Evolutionary conservation across 2,113 vertebrate genomes (phyloP), one percentile per base, ranked within the genome.

Genomic region (Hypomesus transpacificus): DNA sequence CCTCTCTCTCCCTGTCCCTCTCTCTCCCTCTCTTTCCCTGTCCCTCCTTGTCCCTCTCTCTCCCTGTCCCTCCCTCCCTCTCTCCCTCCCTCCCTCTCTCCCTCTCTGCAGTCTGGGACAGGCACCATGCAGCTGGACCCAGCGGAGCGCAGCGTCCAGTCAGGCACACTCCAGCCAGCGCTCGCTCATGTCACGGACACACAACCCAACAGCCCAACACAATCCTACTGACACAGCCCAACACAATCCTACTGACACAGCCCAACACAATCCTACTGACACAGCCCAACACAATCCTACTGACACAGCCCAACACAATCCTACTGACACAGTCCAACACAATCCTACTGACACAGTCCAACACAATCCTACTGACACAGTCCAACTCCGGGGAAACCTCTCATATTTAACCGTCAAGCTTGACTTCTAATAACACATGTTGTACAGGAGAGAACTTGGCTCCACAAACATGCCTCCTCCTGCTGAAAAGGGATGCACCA

Each of bases 61-160:
- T 7, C 31, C 34, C 62, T n/a, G n/a, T 46, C 62, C 13, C 14
- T 26, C 61, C 28, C 24, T 7, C 31, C 34, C 62, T 46, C 62
- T 9, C 14, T 26, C 3, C 24, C 14, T 9, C n/a, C 18, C 56
- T n/a, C 56, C 16, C 26, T 3, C 14, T 58, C 39, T 57, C 34
- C 51, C 65, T 51, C 51, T 58, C 52, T 60, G 28, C 14, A n/a
- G 54, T 62, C 21, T 20, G 6, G 5, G 34, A 64, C 20, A 16
- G 46, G 71, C 59, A 66, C 11, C 5, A n/a, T 9, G 62, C 53
- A 51, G 14, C 28, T 34, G 74, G 60, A 28, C 60, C 34, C 22
- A 3, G 50, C 16, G 13, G 0, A 69, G 64, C 28, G 51, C 26
- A 64, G 14, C 1, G 52, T 14, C 14, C 3, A 11, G 2, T 21